Evolutionary conservation across 2,888 invertebrate species (phyloP).

Genomic region (Leucoma salicis): DNA sequence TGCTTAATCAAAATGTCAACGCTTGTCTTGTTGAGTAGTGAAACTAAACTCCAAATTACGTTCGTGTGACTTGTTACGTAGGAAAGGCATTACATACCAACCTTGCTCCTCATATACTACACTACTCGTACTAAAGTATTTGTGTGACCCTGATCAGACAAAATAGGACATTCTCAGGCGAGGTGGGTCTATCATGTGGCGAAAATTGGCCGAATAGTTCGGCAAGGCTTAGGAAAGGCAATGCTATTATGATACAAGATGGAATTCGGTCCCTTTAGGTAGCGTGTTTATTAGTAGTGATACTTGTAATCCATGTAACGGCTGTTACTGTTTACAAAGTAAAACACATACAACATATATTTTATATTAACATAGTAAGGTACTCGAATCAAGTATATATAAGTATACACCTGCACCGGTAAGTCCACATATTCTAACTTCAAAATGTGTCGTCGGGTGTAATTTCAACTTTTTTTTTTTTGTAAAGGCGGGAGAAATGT

Average conservation of each 20-base stretch:
- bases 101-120: not conserved
- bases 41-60: conserved; percentile 21
- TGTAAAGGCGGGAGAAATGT: no score
- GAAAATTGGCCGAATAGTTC: conserved; percentile 26
- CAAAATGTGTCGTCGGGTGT: conserved; percentile 12
- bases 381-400: no score
- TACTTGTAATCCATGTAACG: not conserved
- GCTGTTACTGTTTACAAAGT: not conserved
- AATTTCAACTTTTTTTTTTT: no score
- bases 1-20: conserved; percentile 46
- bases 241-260: conserved; percentile 18
- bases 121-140: conserved; percentile 21
- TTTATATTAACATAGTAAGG: no score
- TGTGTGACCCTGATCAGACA: conserved; percentile 23
- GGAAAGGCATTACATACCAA: conserved; percentile 15
- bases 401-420: no score
- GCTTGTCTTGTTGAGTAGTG: conserved; percentile 32
- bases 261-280: conserved; percentile 9
- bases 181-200: conserved; percentile 24
- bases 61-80: conserved; percentile 18
- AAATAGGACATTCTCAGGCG: conserved; percentile 18
- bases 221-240: conserved; percentile 5
- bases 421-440: no score
- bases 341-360: not conserved
- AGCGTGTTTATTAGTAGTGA: not conserved